Evolutionary conservation across 2,113 vertebrate species (phyloP), one percentile per base, ranked within the genome.

Genomic region (Dasyornis broadbenti): DNA sequence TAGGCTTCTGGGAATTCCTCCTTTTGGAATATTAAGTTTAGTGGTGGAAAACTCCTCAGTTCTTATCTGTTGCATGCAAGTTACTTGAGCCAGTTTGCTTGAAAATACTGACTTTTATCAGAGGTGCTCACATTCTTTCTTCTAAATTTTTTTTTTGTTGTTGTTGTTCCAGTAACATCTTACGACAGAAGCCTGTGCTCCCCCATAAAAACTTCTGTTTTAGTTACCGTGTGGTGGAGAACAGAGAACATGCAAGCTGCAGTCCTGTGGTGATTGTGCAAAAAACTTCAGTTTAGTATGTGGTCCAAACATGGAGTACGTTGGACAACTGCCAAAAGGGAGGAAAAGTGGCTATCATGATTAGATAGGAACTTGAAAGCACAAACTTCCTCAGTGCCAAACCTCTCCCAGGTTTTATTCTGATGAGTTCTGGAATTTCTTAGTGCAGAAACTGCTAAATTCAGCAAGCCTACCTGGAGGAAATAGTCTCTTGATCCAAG

Each of bases 381-480:
- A 68, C 68, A 83, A 64, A 68, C 53, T 92, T 82, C 56, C 44
- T 76, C 45, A 31, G 15, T 73, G 52, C 35, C 47, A 70, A 28
- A 77, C 37, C n/a, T 79, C 24, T 60, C 49, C 52, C 63, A 56
- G n/a, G 44, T 21, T 49, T 91, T 23, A 35, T 77, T 82, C 73
- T 87, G 57, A 39, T 30, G 72, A 47, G 9, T 68, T 95, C 91
- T 79, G 53, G 61, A 59, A 65, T 69, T 45, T 68, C 8, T 3
- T 19, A 4, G 28, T 45, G 72, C 33, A 72, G 68, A 80, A 82
- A 24, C 13, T 39, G 76, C 54, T 90, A n/a, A 50, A 64, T 92
- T 82, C 45, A 82, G 40, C 70, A 57, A 53, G 65, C 42, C 27
- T 82, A 78, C 73, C 56, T 96, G 66, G 73, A 93, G 72, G 61